These are phyloP conservation scores for Melanostoma mellinum DNA, from an alignment of 2,888 invertebrate species.

Conservation along the genomic window DNA sequence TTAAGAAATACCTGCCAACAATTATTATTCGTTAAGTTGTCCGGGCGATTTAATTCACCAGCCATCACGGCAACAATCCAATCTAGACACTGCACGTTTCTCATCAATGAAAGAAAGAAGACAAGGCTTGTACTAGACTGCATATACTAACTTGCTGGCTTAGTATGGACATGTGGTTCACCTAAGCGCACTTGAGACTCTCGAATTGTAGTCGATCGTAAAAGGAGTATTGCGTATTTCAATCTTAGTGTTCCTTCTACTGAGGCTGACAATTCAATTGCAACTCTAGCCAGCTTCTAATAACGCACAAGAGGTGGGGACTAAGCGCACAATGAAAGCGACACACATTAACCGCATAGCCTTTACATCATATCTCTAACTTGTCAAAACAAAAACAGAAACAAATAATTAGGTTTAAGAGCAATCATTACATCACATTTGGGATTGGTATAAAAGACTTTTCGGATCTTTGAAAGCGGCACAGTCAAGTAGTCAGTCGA, in stretches of 20 bases:
- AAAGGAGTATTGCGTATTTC: constrained; percentile 56
- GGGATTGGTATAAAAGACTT: constrained; percentile 58
- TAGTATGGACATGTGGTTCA: constrained; percentile 58
- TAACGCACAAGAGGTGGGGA: constrained; percentile 48
- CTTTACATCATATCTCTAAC: constrained; percentile 2
- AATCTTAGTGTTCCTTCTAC: constrained; percentile 52
- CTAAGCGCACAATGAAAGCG: constrained; percentile 31
- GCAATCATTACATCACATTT: neutral
- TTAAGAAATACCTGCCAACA: constrained; percentile 40
- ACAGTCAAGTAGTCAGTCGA: constrained; percentile 47
- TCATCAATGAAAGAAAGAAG: constrained; percentile 42
- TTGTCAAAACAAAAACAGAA: neutral
- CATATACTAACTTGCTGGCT: constrained; percentile 33
- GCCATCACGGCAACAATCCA: constrained; percentile 22
- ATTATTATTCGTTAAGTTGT: too few relatives aligned
- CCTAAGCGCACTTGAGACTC: constrained; percentile 45
- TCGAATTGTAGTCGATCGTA: constrained; percentile 55
- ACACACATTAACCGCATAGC: constrained; percentile 32
- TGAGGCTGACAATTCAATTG: constrained; percentile 16
- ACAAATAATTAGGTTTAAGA: constrained; percentile 38
- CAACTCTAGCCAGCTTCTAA: constrained; percentile 39
- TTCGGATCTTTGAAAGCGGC: constrained; percentile 22
- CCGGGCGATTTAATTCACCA: neutral
- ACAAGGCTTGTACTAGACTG: constrained; percentile 33
- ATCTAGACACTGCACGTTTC: neutral